A percentile compares a stretch with the other conserved stretches of the same genome.
These are phyloP conservation scores for Drosophila kikkawai DNA, from an alignment of 1,140 invertebrate species.

Conservation along the genomic window DNA sequence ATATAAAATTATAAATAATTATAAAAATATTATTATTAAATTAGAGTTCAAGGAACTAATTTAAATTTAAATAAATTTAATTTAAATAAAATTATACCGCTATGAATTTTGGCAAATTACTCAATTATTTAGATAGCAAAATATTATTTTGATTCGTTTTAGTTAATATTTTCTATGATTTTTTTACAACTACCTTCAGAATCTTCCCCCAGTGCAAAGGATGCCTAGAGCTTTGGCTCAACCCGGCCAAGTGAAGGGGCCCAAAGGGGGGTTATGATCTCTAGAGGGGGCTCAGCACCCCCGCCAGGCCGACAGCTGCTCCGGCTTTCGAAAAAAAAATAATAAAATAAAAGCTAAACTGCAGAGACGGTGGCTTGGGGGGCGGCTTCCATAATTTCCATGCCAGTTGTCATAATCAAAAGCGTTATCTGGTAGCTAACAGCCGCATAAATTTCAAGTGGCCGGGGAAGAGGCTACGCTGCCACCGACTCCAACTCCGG, in stretches of 20 bases:
- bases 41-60: too few species aligned
- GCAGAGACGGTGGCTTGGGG: constrained; percentile 38
- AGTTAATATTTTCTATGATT: background rate
- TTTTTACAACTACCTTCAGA: background rate
- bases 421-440: constrained; percentile 81
- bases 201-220: constrained; percentile 7
- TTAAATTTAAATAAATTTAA: too few species aligned
- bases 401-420: constrained; percentile 80
- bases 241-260: constrained; percentile 29
- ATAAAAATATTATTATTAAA: too few species aligned
- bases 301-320: constrained; percentile 56
- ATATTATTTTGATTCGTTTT: background rate
- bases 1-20: too few species aligned
- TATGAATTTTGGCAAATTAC: background rate
- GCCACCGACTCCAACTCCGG: constrained; percentile 33
- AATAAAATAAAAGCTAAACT: constrained; percentile 19
- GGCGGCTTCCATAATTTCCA: constrained; percentile 48
- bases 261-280: constrained; percentile 10
- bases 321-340: constrained; percentile 26
- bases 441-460: constrained; percentile 80
- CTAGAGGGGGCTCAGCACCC: constrained; percentile 32
- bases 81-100: background rate
- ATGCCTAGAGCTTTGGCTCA: constrained; percentile 33
- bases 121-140: too few species aligned
- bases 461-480: constrained; percentile 50